Base-by-base conservation (phyloP, 2,797 vertebrate species). In the Microchirus variegatus region DNA sequence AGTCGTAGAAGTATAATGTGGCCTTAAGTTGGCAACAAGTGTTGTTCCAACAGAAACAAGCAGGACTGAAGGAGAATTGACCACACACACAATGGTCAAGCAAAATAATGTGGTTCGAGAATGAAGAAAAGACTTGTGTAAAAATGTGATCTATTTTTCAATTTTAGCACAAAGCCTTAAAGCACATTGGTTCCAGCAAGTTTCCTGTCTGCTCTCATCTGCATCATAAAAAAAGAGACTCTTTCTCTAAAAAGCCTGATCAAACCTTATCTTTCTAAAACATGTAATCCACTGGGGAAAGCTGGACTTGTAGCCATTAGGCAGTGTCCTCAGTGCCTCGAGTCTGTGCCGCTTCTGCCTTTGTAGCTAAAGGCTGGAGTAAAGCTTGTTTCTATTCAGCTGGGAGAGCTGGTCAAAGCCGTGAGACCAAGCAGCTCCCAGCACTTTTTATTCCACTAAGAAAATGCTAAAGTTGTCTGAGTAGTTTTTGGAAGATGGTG, bases 161-260 rank as follows among this genome's bases (percentile, higher is more conserved):
- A 80, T 61, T 60, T 59, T 64, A 42, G 47, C 59, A 65, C 49
- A 68, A 73, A 84, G 63, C 78, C 59, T 65, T 19, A 66, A 64
- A 67, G 58, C 41, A 40, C 50, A 53, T 47, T 66, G 38, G 63
- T 81, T 79, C 53, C 63, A 69, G 61, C 38, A 56, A 53, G 67
- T 74, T 86, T 75, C 63, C 77, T 57, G 77, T 75, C 79, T 50
- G 54, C 75, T 81, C 80, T 84, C 80, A 87, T 89, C 73, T 81
- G 79, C 86, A 84, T 88, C 71, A 85, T 59, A 79, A 80, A 87
- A 80, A 87, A 66, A 77, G 78, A 72, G 44, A n/a, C 45, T 60
- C 40, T 63, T 73, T 60, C 69, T 71, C 64, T 82, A 56, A 71
- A 84, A 76, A 78, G 40, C 66, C 70, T 73, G 76, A 88, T 87